Evolutionary conservation across 2,113 vertebrate species (phyloP), one percentile per base, ranked within the genome.

Genomic region (Saccopteryx leptura): DNA sequence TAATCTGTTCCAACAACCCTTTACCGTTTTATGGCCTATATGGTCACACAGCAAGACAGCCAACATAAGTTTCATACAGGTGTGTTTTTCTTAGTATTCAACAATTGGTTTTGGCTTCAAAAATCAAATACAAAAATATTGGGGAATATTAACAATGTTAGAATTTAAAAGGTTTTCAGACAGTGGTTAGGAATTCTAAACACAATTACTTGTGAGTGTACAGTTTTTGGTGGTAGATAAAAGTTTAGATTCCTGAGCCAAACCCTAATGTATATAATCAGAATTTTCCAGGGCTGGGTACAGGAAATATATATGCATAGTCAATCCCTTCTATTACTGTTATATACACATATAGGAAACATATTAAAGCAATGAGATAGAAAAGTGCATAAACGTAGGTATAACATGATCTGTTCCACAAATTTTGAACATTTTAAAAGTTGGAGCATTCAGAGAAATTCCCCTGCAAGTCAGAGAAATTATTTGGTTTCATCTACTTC

Each of bases 51-150:
- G n/a, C 24, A 19, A 90, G 39, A 90, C 90, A 82, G 69, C 17
- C 39, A 4, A 93, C 61, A 50, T 79, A 90, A 75, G 46, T 87
- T 95, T 87, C 28, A 87, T 69, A 93, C 39, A 93, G 82, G 79
- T 96, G 28, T 95, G 79, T 81, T 88, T 97, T 56, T 90, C 69
- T 97, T 97, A 33, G 54, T 76, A 56, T 33, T 90, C 95, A 95
- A 89, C 23, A 88, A 58, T 84, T 91, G 50, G 17, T 24, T 96
- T 83, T n/a, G 52, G 74, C 85, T 96, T 95, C 24, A 79, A 86
- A 96, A 71, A 71, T 82, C 72, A 96, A 96, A 95, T 56, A 83
- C 6, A 81, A 71, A 15, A 66, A 81, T 94, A 90, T 90, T 39
- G 72, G 33, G 68, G 63, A 80, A 79, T 81, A 69, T 85, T 61